Percentiles rank a stretch among this genome's conserved stretches.
phyloP scores from a whole-genome alignment of 1,140 invertebrate genomes.

The Sweltsa coloradensis region DNA sequence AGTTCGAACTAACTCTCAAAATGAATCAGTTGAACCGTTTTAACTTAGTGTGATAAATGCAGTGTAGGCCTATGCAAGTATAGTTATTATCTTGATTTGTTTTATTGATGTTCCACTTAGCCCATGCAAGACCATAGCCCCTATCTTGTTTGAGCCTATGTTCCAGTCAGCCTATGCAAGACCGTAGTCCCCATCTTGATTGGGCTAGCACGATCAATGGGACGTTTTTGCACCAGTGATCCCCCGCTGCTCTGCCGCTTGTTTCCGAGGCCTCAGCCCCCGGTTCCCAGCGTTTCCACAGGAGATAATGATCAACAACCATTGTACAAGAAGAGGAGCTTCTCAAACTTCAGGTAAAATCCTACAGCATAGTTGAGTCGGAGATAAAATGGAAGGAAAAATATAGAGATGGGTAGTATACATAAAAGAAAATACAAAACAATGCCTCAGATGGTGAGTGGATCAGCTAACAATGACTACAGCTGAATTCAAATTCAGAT shows the following conservation, averaged over 20 bases:
- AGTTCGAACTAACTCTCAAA: no score
- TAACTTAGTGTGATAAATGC: no score
- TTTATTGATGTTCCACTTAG: constrained; percentile 39
- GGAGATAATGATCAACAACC: constrained; percentile 25
- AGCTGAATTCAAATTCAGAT: no score
- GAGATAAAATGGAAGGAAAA: no score
- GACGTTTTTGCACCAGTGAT: constrained; percentile 61
- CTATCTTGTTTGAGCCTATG: not conserved
- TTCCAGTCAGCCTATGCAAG: constrained; percentile 59
- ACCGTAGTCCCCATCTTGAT: constrained; percentile 75
- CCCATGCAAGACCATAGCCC: constrained; percentile 73
- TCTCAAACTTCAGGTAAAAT: constrained; percentile 27
- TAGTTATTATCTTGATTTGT: no score
- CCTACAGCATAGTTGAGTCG: constrained; percentile 12
- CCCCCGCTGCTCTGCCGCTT: constrained; percentile 71
- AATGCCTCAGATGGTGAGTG: no score
- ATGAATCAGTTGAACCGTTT: no score
- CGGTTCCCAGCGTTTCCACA: constrained; percentile 28
- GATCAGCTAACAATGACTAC: no score
- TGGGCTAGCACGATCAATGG: constrained; percentile 78
- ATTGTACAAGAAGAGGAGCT: constrained; percentile 35
- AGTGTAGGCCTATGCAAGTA: no score
- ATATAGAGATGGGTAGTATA: no score
- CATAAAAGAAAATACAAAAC: no score
- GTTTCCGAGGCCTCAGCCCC: constrained; percentile 62